Evolutionary conservation across 1,140 invertebrate genomes (phyloP).

Genomic region (Phortica variegata): DNA sequence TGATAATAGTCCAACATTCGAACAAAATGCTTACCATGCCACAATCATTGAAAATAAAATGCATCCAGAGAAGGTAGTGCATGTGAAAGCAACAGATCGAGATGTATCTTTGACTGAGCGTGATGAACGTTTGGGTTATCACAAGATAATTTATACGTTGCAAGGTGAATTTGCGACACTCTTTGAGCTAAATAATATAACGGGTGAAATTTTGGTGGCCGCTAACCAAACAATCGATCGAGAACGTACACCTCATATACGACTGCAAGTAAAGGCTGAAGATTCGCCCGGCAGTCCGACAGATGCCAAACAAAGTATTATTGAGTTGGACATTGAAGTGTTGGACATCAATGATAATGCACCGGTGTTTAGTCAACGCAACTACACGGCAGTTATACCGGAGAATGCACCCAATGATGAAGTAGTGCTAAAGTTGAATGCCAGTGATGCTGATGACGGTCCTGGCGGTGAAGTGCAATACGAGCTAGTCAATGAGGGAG

Average conservation of each 20-base stretch:
- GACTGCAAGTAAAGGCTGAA: slow-evolving; percentile 70
- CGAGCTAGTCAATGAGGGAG: slow-evolving; percentile 71
- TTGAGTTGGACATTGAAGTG: slow-evolving; percentile 69
- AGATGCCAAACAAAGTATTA: slow-evolving; percentile 65
- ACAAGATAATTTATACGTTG: slow-evolving; percentile 68
- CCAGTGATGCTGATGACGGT: slow-evolving; percentile 75
- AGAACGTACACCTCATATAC: slow-evolving; percentile 70
- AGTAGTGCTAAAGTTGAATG: slow-evolving; percentile 73
- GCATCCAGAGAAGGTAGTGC: slow-evolving; percentile 68
- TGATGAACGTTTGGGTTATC: slow-evolving; percentile 66
- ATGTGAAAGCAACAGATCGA: slow-evolving; percentile 69
- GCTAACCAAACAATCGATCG: slow-evolving; percentile 71
- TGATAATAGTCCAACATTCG: slow-evolving; percentile 77
- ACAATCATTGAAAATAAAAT: slow-evolving; percentile 70
- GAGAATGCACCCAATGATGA: slow-evolving; percentile 72
- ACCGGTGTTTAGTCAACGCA: slow-evolving; percentile 57
- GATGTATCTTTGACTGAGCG: slow-evolving; percentile 67
- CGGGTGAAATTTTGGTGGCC: slow-evolving; percentile 68
- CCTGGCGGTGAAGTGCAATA: slow-evolving; percentile 67
- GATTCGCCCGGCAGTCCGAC: slow-evolving; percentile 71
- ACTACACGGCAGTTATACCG: slow-evolving; percentile 60
- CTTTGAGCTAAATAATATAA: slow-evolving; percentile 69
- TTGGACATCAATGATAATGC: slow-evolving; percentile 83
- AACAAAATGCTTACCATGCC: slow-evolving; percentile 68
- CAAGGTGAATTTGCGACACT: slow-evolving; percentile 71